Evolutionary conservation across 2,888 invertebrate species (phyloP).

Genomic region (Hanleya hanleyi): DNA sequence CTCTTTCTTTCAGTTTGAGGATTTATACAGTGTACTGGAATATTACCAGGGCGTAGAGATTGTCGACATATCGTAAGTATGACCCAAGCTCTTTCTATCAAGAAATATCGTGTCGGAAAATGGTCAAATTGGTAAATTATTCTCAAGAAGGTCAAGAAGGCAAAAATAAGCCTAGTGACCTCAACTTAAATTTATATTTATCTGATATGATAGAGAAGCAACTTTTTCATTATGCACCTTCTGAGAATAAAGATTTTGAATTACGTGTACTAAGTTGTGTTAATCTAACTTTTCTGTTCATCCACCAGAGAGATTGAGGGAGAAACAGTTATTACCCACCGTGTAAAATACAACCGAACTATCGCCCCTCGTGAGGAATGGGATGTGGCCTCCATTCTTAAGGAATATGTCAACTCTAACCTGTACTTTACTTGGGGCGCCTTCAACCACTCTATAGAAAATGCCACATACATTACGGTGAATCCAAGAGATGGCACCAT

Average conservation of each 20-base stretch:
- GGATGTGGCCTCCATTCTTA: neutral
- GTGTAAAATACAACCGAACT: neutral
- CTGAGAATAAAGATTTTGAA: neutral
- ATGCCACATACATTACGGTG: neutral
- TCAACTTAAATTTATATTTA: too few species aligned
- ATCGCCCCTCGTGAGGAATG: neutral
- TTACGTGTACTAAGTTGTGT: neutral
- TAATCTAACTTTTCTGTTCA: neutral
- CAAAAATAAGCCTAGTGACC: too few species aligned
- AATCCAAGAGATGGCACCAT: too few species aligned
- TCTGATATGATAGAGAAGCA: too few species aligned
- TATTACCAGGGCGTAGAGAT: neutral
- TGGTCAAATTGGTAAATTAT: too few species aligned
- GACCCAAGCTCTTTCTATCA: too few species aligned
- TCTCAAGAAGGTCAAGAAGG: too few species aligned
- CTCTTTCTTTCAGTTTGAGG: neutral
- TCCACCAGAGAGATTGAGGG: neutral
- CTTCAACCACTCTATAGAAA: neutral
- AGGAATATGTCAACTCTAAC: neutral
- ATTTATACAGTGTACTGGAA: neutral
- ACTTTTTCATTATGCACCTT: too few species aligned
- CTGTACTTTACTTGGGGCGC: neutral
- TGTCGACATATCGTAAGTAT: neutral
- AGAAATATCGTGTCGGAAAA: too few species aligned
- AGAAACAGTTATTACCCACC: neutral